A percentile compares a stretch with the other conserved stretches of the same genome.
These are phyloP conservation scores for Prunella himalayana DNA, from an alignment of 2,113 vertebrate genomes.

Conservation along the genomic window DNA sequence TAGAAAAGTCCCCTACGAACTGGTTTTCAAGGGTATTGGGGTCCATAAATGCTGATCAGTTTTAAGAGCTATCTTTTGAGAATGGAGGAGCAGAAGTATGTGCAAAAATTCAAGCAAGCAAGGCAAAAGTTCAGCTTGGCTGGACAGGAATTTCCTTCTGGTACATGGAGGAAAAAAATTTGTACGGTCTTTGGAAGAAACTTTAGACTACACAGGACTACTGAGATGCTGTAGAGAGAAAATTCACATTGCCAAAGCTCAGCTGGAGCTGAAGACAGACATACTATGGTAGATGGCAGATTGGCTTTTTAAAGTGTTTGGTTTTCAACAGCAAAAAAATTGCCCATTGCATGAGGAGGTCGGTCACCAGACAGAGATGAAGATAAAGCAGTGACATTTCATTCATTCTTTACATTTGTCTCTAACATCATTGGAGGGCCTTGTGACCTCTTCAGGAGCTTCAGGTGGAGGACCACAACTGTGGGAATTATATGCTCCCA, in stretches of 20 bases:
- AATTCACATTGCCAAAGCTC: neutral
- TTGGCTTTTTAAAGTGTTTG: neutral
- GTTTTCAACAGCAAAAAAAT: neutral
- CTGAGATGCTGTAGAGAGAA: neutral
- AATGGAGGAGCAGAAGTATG: neutral
- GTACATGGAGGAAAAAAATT: neutral
- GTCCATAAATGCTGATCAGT: neutral
- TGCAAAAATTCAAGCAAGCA: neutral
- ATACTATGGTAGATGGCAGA: neutral
- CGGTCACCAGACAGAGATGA: neutral
- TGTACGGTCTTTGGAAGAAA: neutral
- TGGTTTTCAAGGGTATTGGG: neutral
- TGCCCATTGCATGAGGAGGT: neutral
- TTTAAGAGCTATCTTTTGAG: neutral
- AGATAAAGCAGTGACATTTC: neutral
- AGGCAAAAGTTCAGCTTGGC: neutral
- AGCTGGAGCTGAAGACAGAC: neutral
- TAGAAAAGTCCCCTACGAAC: neutral
- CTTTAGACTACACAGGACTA: neutral
- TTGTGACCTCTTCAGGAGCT: neutral
- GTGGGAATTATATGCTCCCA: neutral
- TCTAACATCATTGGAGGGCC: rapidly evolving
- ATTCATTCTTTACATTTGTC: neutral
- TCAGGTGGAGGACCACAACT: no score
- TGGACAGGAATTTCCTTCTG: neutral